phyloP scores from a whole-genome alignment of 2,888 invertebrate species.

The Leptarthrus brevirostris region DNA sequence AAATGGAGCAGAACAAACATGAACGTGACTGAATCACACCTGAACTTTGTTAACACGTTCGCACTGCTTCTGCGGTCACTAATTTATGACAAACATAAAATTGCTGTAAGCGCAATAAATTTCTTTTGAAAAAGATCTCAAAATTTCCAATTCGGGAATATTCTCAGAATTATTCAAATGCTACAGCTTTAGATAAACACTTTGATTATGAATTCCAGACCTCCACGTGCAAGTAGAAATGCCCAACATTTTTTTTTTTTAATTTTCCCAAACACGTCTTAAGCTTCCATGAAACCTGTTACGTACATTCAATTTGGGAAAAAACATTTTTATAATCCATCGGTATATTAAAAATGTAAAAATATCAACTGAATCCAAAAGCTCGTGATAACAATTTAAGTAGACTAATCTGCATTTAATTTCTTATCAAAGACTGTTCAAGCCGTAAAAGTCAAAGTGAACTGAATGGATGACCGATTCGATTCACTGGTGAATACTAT shows the following conservation, averaged over 20 bases:
- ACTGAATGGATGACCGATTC: neutral
- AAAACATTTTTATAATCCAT: neutral
- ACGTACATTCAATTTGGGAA: neutral
- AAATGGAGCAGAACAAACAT: conserved; percentile 24
- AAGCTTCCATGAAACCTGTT: conserved; percentile 19
- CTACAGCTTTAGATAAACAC: no score
- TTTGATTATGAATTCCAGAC: neutral
- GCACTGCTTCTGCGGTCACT: conserved; percentile 18
- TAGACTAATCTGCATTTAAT: conserved; percentile 42
- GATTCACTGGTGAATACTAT: neutral
- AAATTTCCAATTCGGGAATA: conserved; percentile 24
- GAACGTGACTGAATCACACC: conserved; percentile 24
- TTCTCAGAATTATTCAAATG: conserved; percentile 2
- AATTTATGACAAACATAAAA: conserved; percentile 45
- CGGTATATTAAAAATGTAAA: neutral
- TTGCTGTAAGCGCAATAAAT: conserved; percentile 32
- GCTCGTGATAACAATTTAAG: conserved; percentile 23
- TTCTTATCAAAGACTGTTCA: conserved; percentile 1
- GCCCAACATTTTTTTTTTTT: neutral
- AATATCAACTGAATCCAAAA: neutral
- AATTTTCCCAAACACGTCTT: neutral
- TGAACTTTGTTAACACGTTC: conserved; percentile 33
- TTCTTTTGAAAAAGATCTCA: conserved; percentile 14
- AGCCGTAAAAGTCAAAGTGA: no score
- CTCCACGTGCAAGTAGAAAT: neutral